Percentiles rank a stretch among this genome's conserved stretches.
These are phyloP conservation scores for Sarcophilus harrisii DNA, from an alignment of 2,797 vertebrate species.

Conservation along the genomic window DNA sequence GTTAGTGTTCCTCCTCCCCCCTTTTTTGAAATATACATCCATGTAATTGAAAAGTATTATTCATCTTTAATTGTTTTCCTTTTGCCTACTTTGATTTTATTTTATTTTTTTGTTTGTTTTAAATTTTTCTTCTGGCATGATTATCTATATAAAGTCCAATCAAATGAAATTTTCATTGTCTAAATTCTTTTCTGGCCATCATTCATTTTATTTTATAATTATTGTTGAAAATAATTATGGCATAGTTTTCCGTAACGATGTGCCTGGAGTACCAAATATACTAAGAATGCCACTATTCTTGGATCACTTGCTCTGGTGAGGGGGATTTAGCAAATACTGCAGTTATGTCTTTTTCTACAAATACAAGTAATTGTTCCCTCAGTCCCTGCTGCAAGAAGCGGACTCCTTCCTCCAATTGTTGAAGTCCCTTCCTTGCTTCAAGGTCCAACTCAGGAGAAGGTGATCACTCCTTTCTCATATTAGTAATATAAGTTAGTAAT, in stretches of 20 bases:
- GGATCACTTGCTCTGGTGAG: background rate
- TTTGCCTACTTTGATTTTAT: background rate
- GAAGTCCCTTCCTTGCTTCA: background rate
- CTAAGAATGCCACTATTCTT: background rate
- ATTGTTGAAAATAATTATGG: background rate
- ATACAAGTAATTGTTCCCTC: background rate
- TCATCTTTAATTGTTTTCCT: background rate
- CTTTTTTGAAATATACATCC: background rate
- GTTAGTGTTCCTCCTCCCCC: background rate
- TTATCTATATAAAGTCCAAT: background rate
- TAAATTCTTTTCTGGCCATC: background rate
- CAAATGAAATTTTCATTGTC: background rate
- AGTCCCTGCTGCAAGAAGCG: background rate
- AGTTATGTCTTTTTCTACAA: background rate
- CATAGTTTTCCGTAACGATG: background rate
- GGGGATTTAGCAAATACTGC: background rate
- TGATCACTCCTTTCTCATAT: background rate
- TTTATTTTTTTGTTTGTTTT: background rate
- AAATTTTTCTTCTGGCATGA: background rate
- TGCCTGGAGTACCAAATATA: background rate
- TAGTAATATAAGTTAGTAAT: background rate
- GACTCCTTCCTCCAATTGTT: background rate
- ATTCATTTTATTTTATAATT: background rate
- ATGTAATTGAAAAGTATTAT: background rate
- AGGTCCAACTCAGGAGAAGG: background rate